Evolutionary conservation across 2,797 vertebrate genomes (phyloP).

Genomic region (Scyliorhinus canicula): DNA sequence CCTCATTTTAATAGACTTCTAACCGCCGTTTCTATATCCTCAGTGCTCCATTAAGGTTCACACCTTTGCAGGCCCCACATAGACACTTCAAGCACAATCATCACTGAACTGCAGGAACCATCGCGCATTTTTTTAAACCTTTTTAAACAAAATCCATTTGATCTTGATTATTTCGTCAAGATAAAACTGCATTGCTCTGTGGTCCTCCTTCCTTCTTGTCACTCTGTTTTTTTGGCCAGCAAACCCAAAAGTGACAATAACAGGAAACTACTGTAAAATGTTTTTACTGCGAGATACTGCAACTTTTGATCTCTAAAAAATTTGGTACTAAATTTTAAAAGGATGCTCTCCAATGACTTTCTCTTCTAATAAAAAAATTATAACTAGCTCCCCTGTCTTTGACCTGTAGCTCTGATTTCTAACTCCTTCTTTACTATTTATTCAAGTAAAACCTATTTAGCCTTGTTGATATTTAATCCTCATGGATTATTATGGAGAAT

Average conservation of each 20-base stretch:
- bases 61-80: not conserved
- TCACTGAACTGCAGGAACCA: not conserved
- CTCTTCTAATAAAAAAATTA: not conserved
- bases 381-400: not conserved
- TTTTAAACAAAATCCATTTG: constrained; percentile 11
- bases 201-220: constrained; percentile 19
- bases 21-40: not conserved
- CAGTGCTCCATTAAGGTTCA: not conserved
- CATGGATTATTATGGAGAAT: not conserved
- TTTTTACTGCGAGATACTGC: constrained; percentile 30
- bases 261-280: constrained; percentile 32
- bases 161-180: constrained; percentile 18
- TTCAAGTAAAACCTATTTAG: not conserved
- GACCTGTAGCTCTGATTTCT: not conserved
- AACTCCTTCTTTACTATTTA: not conserved
- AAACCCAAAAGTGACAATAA: constrained; percentile 26
- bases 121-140: too few species aligned
- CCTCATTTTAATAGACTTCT: not conserved
- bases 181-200: not conserved
- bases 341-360: not conserved
- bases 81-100: not conserved
- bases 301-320: not conserved
- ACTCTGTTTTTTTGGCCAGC: not conserved
- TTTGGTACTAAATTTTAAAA: not conserved
- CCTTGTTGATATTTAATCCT: not conserved